These are phyloP conservation scores for Agrilus mali DNA, from an alignment of 2,888 invertebrate genomes.

Conservation along the genomic window DNA sequence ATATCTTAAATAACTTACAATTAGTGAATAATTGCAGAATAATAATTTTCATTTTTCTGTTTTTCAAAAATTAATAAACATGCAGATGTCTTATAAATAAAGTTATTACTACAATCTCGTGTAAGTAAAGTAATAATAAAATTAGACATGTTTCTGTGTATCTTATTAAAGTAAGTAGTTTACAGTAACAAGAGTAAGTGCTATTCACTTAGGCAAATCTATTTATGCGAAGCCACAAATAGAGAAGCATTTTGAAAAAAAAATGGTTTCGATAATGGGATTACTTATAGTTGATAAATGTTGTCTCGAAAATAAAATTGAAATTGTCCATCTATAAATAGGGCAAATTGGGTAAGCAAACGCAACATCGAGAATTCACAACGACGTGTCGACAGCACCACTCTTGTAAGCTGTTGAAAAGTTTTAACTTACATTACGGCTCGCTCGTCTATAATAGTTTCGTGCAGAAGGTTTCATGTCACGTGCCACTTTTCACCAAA, in stretches of 20 bases:
- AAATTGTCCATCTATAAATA: constrained; percentile 21
- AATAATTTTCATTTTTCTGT: background rate
- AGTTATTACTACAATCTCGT: background rate
- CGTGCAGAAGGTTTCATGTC: too few species aligned
- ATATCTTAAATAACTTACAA: too few species aligned
- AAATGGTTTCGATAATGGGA: constrained; percentile 20
- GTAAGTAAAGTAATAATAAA: background rate
- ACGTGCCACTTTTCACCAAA: too few species aligned
- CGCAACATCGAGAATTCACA: too few species aligned
- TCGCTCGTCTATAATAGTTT: too few species aligned
- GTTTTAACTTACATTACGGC: too few species aligned
- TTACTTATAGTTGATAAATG: constrained; percentile 18
- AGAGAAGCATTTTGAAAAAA: constrained; percentile 23
- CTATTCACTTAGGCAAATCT: constrained; percentile 22
- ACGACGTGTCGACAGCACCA: too few species aligned
- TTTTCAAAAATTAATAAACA: background rate
- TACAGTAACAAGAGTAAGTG: constrained; percentile 17
- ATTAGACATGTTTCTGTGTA: constrained; percentile 6
- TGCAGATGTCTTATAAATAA: background rate
- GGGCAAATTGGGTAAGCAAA: constrained; percentile 10
- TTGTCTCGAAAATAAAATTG: constrained; percentile 17
- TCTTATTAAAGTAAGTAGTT: constrained; percentile 13
- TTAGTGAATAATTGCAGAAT: too few species aligned
- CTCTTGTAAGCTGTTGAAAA: too few species aligned
- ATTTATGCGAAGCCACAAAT: constrained; percentile 23